Conservation (phyloP, 2,113 vertebrate species). For the Perca fluviatilis region DNA sequence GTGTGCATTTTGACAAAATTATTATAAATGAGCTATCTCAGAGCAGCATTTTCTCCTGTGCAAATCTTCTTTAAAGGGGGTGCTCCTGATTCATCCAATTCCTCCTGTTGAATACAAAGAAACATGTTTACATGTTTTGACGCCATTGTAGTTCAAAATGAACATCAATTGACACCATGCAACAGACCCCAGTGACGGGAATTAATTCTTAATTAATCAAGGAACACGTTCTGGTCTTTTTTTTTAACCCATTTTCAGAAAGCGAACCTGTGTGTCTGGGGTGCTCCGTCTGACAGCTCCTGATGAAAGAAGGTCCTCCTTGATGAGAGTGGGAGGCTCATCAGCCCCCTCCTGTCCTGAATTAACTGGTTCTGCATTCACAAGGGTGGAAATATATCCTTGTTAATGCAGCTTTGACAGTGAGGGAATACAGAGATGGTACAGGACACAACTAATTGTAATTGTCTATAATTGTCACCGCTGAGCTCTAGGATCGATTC, state of each 20-base stretch:
- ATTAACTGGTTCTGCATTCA: slow-evolving; percentile 88
- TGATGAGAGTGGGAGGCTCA: slow-evolving; percentile 96
- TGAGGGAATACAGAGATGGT: neutral
- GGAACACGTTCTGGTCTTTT: neutral
- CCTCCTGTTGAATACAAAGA: slow-evolving; percentile 79
- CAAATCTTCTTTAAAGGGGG: slow-evolving; percentile 96
- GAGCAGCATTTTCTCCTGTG: slow-evolving; percentile 87
- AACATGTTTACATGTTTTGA: neutral
- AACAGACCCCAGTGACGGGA: neutral
- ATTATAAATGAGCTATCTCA: slow-evolving; percentile 89
- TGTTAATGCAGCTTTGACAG: neutral
- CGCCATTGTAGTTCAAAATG: neutral
- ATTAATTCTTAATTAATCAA: neutral
- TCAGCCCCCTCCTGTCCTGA: slow-evolving; percentile 93
- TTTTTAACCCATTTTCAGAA: neutral
- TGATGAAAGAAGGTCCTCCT: slow-evolving; percentile 91
- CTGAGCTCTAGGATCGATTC: neutral
- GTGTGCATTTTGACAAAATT: slow-evolving; percentile 46
- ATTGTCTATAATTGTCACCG: neutral
- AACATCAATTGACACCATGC: neutral
- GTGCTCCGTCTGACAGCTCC: slow-evolving; percentile 56
- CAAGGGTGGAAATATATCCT: neutral
- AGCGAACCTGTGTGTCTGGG: slow-evolving; percentile 69
- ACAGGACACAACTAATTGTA: neutral
- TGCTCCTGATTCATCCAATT: slow-evolving; percentile 87